phyloP scores from a whole-genome alignment of 2,113 vertebrate genomes.

The Eupsittula cactorum region DNA sequence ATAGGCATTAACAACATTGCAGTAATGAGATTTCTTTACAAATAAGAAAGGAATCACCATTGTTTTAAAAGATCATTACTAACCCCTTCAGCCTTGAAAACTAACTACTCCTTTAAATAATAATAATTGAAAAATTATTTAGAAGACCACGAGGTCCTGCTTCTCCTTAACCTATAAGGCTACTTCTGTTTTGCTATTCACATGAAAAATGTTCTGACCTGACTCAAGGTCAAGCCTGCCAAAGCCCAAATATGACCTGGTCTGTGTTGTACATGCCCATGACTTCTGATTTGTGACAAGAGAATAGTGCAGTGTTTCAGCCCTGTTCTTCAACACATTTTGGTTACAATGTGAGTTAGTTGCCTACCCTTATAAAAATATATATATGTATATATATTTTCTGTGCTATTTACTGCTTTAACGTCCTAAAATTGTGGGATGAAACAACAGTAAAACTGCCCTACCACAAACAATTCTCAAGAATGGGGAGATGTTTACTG shows the following conservation, averaged over 20 bases:
- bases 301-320: neutral
- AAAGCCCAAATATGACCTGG: neutral
- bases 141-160: neutral
- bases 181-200: neutral
- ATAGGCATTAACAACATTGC: neutral
- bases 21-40: neutral
- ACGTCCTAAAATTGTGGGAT: neutral
- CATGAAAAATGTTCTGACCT: neutral
- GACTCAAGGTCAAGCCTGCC: accelerated
- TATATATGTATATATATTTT: neutral
- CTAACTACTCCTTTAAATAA: neutral
- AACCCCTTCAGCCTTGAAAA: neutral
- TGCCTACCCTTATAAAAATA: neutral
- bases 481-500: neutral
- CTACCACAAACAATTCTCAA: neutral
- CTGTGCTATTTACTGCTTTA: neutral
- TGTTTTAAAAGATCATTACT: neutral
- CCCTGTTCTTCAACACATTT: neutral
- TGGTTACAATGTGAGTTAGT: neutral
- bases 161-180: neutral
- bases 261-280: neutral
- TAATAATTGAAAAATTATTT: accelerated
- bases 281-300: neutral
- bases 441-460: neutral
- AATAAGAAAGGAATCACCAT: neutral